Base-by-base conservation (phyloP, 2,888 invertebrate genomes). In the Synanthedon tipuliformis region DNA sequence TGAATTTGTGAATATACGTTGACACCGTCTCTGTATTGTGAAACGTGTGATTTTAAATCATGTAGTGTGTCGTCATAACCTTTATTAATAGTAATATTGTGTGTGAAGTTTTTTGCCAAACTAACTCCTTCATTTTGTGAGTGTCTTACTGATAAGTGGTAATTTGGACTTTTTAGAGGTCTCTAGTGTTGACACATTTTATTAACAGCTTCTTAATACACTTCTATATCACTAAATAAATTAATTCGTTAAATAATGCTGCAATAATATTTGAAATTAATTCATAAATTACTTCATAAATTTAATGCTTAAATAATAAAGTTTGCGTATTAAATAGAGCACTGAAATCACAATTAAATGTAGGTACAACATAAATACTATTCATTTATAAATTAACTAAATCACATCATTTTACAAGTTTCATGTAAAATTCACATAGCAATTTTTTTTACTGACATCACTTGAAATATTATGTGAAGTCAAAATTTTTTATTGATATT, bases 391-490 rank as follows among this genome's bases (percentile, higher is more conserved):
- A n/a, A 45, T 45, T n/a, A 45, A n/a, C 12, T 45, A 45, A 45
- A 45, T 13, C 13, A 45, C 45, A 7, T 1, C n/a, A 45, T 45
- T 12, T 23, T 45, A 45, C 12, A 12, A 13, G n/a, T 45, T 13
- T 8, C 7, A 12, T 45, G n/a, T 45, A 16, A 49, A 49, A 49
- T 49, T 49, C 49, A 49, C 16, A 49, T 12, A 49, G 45, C 45
- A 45, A 4, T 2, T 45, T 15, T 45, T 23, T 16, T 12, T 18
- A 52, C 61, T 63, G 61, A 62, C 64, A 69, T 68, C 64, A 69
- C 66, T 69, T 67, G 59, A 69, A 69, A 65, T 62, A n/a, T 57
- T 53, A 48, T 40, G 51, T 48, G 40, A 15, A 18, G 16, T 45
- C 18, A 49, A 51, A 56, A 54, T 52, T 54, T 16, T 57, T 52